Conservation (phyloP, 2,113 vertebrate species). For the Corvus hawaiiensis region DNA sequence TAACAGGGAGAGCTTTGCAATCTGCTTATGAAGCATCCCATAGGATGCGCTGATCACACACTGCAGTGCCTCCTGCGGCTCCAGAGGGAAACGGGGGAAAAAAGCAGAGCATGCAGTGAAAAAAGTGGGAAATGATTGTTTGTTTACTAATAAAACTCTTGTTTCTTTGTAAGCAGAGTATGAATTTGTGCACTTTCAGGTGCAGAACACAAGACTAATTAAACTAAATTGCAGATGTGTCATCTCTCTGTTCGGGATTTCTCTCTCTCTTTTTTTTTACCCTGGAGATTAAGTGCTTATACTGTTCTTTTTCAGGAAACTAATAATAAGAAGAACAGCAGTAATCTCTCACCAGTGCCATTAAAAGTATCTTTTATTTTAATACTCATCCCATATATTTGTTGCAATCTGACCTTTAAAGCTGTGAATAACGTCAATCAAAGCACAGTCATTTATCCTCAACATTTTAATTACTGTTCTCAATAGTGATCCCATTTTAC, state of each 20-base stretch:
- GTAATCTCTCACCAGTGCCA: neutral
- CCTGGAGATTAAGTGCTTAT: neutral
- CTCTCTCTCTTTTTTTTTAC: neutral
- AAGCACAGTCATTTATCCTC: neutral
- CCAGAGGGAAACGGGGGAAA: neutral
- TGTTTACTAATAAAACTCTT: neutral
- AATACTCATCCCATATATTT: neutral
- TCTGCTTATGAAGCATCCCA: neutral
- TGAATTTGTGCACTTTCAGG: neutral
- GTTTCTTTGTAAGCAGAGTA: neutral
- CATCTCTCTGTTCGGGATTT: neutral
- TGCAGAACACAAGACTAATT: neutral
- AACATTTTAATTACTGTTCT: neutral
- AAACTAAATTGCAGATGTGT: neutral
- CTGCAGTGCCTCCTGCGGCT: neutral
- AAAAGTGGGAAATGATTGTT: neutral
- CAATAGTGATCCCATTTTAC: neutral
- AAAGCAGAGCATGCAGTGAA: neutral
- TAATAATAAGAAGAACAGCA: neutral
- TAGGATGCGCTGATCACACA: neutral
- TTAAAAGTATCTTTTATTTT: neutral
- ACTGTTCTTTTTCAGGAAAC: neutral
- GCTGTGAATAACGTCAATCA: neutral
- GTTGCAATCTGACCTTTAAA: neutral
- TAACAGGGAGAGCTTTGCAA: neutral